Evolutionary conservation across 2,888 invertebrate genomes (phyloP).

Genomic region (Cetonia aurata): DNA sequence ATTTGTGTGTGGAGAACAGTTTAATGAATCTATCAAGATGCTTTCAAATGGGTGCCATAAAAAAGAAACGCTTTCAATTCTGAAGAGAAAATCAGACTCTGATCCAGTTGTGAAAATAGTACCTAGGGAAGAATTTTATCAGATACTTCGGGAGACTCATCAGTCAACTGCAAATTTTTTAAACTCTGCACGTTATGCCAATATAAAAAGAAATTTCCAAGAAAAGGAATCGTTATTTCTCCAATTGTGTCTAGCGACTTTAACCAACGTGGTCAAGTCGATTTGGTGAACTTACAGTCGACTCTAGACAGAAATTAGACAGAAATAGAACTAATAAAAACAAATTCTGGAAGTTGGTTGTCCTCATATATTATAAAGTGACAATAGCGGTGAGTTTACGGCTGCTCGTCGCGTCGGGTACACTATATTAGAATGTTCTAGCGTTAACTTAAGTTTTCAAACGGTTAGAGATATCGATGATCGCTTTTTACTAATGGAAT

Average conservation of each 20-base stretch:
- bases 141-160: slow-evolving; percentile 40
- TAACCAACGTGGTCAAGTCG: slow-evolving; percentile 45
- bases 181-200: slow-evolving; percentile 45
- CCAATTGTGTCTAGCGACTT: slow-evolving; percentile 47
- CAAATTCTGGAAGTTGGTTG: no score
- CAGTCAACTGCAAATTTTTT: slow-evolving; percentile 46
- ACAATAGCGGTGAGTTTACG: no score
- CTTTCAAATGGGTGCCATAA: no score
- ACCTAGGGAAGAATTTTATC: slow-evolving; percentile 25
- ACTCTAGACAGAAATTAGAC: slow-evolving; percentile 43
- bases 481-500: no score
- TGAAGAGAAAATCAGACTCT: slow-evolving; percentile 42
- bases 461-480: no score
- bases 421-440: no score
- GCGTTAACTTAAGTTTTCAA: no score
- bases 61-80: slow-evolving; percentile 19
- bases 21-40: no score
- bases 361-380: no score
- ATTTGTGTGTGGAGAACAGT: no score
- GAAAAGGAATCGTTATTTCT: slow-evolving; percentile 43
- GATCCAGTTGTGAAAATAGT: slow-evolving; percentile 43
- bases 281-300: slow-evolving; percentile 46
- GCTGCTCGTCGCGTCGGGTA: no score
- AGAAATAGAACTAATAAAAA: no score
- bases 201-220: slow-evolving; percentile 45